Base-by-base conservation (phyloP, 2,888 invertebrate genomes). In the Drosophila macrothrix region DNA sequence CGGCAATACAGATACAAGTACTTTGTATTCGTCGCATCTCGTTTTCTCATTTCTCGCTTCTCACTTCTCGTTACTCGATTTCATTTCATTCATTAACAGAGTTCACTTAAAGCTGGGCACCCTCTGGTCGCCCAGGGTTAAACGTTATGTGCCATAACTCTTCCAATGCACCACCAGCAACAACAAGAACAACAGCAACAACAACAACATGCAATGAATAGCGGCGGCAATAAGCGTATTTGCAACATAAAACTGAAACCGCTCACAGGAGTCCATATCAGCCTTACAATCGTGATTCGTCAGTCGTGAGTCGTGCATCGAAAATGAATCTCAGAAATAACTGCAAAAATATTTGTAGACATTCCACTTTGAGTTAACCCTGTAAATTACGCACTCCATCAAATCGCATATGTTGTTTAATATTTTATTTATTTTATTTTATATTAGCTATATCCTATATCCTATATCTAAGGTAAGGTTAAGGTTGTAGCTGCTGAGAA, bases 111-210 rank as follows among this genome's bases (percentile, higher is more conserved):
- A 74, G 69, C 84, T 76, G 66, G 54, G 73, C 67, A 54, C 64
- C 64, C 67, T 67, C 65, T 61, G 72, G 58, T 76, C 73, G 78
- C 53, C 58, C 84, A 37, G 84, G 73, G 80, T 87, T 79, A 89
- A 84, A 73, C 82, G 73, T 59, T 80, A 69, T 82, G 82, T 73
- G 73, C 89, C 84, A 84, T 85, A 74, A 88, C 70, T 84, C 82
- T 82, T 82, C 58, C 80, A 53, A 43, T 56, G 54, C 66, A 49
- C 52, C 50, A 29, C 28, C 43, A 46, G 0, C 46, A 46, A 2
- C 46, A 46, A 25, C 46, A 46, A 22, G n/a, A n/a, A n/a, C 41
- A 69, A 61, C 25, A 16, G 22, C 41, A 60, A 65, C 64, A 62
- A 67, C 49, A 69, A 68, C 70, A 64, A 76, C 72, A 58, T n/a